Base-by-base conservation (phyloP, 53 echinoderm and acorn worm genomes). In the Astropecten irregularis region DNA sequence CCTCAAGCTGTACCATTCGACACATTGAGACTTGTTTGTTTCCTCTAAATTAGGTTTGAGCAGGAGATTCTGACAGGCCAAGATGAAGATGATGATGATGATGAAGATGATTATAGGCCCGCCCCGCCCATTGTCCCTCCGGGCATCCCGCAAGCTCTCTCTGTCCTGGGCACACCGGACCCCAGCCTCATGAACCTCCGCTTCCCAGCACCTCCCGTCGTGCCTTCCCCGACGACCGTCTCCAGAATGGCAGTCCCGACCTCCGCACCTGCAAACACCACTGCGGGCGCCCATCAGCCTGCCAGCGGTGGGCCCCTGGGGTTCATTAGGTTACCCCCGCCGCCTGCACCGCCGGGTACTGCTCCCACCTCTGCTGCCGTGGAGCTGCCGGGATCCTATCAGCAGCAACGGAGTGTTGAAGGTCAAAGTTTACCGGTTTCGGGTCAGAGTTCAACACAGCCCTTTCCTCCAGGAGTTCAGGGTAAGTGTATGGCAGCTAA, bases 31-130 rank as follows among this genome's bases (percentile, higher is more conserved):
- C n/a, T n/a, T n/a, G n/a, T n/a, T n/a, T n/a, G n/a, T n/a, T n/a
- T n/a, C n/a, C n/a, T n/a, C n/a, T n/a, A n/a, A n/a, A n/a, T n/a
- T n/a, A 93, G 93, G 84, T 93, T 93, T 87, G 93, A 93, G 81
- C 90, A 93, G 60, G 93, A 90, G 72, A 92, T 92, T 33, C 83
- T 76, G 30, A 90, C 76, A 48, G 83, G 66, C 16, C 44, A 55
- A 21, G 82, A 60, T 29, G 76, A 68, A 5, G 66, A 40, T 33
- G 74, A 44, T 8, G 40, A 47, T 16, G 35, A 44, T 13, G 46
- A 46, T 15, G 7, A 0, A 3, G 26, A 30, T 1, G 58, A 25
- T 1, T 29, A 22, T 15, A 27, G 31, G 31, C 55, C 66, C 22
- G 48, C 26, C 38, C 30, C 58, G 77, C 42, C 49, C 77, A 44